A percentile compares a stretch with the other conserved stretches of the same genome.
Conservation (phyloP, 2,113 vertebrate species). For the Perognathus longimembris region DNA sequence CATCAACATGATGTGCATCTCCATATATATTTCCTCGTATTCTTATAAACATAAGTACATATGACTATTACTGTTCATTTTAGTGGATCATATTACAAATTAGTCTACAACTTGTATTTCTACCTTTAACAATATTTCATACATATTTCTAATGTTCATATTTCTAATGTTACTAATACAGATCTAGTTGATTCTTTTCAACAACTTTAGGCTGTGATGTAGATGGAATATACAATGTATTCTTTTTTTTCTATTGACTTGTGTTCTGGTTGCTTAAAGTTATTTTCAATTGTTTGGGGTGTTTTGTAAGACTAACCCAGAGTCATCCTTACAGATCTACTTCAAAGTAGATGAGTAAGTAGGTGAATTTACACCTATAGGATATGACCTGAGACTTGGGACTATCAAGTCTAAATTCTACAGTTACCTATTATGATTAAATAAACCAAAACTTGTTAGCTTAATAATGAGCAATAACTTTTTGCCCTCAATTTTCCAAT, state of each 20-base stretch:
- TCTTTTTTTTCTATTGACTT: not conserved
- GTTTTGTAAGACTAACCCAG: not conserved
- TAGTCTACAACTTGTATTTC: not conserved
- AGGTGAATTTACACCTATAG: not conserved
- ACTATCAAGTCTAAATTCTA: not conserved
- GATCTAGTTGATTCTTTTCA: not conserved
- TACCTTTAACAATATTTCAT: constrained; percentile 5
- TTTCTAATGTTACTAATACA: constrained; percentile 3
- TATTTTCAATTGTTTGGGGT: not conserved
- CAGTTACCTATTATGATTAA: constrained; percentile 8
- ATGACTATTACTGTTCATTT: not conserved
- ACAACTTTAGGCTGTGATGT: not conserved
- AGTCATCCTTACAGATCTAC: not conserved
- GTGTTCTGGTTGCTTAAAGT: not conserved
- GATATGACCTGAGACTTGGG: not conserved
- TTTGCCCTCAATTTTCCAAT: not conserved
- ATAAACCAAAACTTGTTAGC: constrained; percentile 27
- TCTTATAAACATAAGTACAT: not conserved
- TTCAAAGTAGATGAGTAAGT: not conserved
- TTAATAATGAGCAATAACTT: constrained; percentile 3
- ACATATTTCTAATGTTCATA: too few relatives aligned
- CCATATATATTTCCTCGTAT: too few relatives aligned
- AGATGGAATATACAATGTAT: not conserved
- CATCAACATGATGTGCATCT: not conserved
- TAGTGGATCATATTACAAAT: constrained; percentile 6